Conservation (phyloP, 2,113 vertebrate genomes). For the Atractosteus spatula region DNA sequence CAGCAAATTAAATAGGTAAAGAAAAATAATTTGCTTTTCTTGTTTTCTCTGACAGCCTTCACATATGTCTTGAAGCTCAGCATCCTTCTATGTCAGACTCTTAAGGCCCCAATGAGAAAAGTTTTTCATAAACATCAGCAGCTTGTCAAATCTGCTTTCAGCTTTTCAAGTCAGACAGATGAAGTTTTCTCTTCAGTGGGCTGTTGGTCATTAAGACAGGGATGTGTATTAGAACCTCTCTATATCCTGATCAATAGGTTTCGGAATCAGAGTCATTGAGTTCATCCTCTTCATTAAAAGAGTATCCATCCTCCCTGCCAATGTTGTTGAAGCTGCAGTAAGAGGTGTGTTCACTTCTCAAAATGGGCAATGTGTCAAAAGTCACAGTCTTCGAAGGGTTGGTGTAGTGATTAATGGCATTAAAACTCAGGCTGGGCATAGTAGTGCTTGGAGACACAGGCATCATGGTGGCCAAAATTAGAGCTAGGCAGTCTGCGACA, state of each 20-base stretch:
- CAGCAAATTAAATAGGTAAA: constrained; percentile 54
- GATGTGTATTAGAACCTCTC: constrained; percentile 23
- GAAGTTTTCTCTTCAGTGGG: constrained; percentile 1
- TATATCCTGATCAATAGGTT: constrained; percentile 78
- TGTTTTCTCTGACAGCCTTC: constrained; percentile 36
- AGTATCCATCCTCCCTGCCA: constrained; percentile 80
- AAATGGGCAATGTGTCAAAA: constrained; percentile 84
- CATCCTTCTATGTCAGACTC: constrained; percentile 26
- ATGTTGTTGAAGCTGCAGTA: constrained; percentile 96
- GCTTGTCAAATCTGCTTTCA: neutral
- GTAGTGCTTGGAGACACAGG: constrained; percentile 84
- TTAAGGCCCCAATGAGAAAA: constrained; percentile 32
- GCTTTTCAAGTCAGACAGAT: neutral
- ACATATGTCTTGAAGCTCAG: constrained; percentile 10
- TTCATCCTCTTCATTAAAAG: constrained; percentile 84
- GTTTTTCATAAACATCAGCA: neutral
- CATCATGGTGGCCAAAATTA: constrained; percentile 98
- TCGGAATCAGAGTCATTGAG: constrained; percentile 97
- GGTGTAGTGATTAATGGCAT: constrained; percentile 92
- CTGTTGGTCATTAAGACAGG: constrained; percentile 27
- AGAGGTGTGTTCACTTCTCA: constrained; percentile 84
- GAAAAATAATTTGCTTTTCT: constrained; percentile 39
- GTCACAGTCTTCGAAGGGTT: constrained; percentile 93
- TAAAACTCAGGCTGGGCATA: constrained; percentile 82
- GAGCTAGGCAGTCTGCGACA: constrained; percentile 94